These are phyloP conservation scores for Mycalesis mineus DNA, from an alignment of 2,888 invertebrate species.

Conservation along the genomic window DNA sequence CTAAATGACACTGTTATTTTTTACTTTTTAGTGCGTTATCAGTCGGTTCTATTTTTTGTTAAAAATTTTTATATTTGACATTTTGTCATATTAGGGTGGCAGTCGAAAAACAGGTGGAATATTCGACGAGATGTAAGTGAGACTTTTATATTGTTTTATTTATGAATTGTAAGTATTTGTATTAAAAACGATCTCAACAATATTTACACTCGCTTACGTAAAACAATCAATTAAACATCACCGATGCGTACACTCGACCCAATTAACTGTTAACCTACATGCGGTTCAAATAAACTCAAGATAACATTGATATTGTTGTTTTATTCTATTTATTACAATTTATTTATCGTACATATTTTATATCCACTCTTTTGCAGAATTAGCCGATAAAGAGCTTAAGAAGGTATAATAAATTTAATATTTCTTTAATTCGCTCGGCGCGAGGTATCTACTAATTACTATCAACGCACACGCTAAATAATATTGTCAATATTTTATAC, in stretches of 20 bases:
- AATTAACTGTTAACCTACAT: constrained; percentile 66
- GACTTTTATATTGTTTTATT: constrained; percentile 10
- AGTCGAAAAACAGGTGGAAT: no score
- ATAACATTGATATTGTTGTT: constrained; percentile 63
- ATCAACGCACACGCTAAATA: no score
- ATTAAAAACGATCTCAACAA: constrained; percentile 16
- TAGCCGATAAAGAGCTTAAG: not conserved
- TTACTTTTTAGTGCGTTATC: no score
- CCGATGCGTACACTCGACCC: constrained; percentile 53
- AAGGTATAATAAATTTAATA: no score
- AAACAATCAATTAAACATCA: constrained; percentile 47
- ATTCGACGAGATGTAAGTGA: not conserved
- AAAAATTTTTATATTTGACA: no score
- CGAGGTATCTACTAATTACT: no score
- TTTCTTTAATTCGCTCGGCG: no score
- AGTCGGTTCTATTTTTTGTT: no score
- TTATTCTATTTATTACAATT: constrained; percentile 44
- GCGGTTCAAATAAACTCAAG: constrained; percentile 49
- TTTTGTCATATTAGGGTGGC: no score
- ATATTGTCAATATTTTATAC: no score
- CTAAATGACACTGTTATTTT: no score
- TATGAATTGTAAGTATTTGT: constrained; percentile 13
- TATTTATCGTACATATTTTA: constrained; percentile 37
- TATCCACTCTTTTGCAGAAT: not conserved
- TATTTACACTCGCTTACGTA: constrained; percentile 20